Evolutionary conservation across 2,888 invertebrate species (phyloP).

Genomic region (Agrochola lota): DNA sequence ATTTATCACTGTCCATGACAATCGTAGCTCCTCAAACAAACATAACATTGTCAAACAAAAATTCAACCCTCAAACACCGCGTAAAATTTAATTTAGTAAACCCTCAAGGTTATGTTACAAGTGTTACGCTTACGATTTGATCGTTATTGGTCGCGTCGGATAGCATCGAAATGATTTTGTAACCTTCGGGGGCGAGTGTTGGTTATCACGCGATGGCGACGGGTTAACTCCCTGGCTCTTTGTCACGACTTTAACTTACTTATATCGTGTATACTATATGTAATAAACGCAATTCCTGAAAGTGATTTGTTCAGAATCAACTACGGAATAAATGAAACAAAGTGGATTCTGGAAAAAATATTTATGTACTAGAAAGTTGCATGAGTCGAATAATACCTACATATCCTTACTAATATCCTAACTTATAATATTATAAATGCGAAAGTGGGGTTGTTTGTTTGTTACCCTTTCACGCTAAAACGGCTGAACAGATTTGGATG

Average conservation of each 20-base stretch:
- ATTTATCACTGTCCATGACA: slow-evolving; percentile 18
- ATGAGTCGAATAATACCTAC: background rate
- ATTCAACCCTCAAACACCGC: slow-evolving; percentile 36
- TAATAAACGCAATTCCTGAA: slow-evolving; percentile 31
- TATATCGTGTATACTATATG: slow-evolving; percentile 6
- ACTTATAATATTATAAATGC: background rate
- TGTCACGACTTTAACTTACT: slow-evolving; percentile 74
- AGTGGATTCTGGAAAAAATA: background rate
- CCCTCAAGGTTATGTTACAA: slow-evolving; percentile 63
- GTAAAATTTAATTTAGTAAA: slow-evolving; percentile 51
- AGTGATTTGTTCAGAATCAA: background rate
- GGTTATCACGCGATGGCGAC: slow-evolving; percentile 75
- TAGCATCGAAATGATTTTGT: slow-evolving; percentile 70
- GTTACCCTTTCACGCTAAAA: background rate
- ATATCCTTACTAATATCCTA: too few species aligned
- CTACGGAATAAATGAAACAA: background rate
- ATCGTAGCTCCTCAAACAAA: slow-evolving; percentile 25
- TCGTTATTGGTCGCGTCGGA: slow-evolving; percentile 69
- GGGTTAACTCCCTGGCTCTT: slow-evolving; percentile 59
- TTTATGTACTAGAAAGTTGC: background rate
- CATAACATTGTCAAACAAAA: slow-evolving; percentile 28
- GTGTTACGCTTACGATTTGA: slow-evolving; percentile 72
- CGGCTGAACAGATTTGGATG: background rate
- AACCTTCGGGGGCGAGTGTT: slow-evolving; percentile 64
- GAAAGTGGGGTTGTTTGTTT: background rate